These are phyloP conservation scores for Alcedo quadribrachys DNA, from an alignment of 2,797 vertebrate species.

Conservation along the genomic window DNA sequence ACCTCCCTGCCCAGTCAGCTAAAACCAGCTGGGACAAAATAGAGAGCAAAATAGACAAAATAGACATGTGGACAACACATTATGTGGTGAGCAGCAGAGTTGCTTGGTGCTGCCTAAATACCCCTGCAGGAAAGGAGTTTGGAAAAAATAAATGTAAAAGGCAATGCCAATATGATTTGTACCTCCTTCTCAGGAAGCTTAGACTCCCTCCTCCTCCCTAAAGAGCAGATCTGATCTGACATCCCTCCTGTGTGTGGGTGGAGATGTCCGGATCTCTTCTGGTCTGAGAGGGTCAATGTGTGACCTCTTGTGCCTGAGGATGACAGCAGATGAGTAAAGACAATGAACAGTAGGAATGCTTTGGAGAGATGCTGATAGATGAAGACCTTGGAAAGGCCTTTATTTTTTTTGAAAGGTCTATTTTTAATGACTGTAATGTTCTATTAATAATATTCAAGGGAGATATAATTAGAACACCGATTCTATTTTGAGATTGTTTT, in stretches of 20 bases:
- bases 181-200: neutral
- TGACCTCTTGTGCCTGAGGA: neutral
- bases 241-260: neutral
- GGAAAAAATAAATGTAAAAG: neutral
- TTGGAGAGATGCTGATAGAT: neutral
- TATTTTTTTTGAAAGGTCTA: neutral
- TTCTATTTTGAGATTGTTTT: constrained; percentile 49
- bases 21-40: neutral
- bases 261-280: neutral
- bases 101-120: neutral
- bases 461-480: constrained; percentile 36
- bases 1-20: neutral
- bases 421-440: constrained; percentile 15
- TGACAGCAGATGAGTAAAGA: neutral
- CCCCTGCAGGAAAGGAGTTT: neutral
- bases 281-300: neutral
- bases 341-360: neutral
- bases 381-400: neutral
- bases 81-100: neutral
- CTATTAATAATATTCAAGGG: constrained; percentile 25
- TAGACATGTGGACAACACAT: rapidly evolving
- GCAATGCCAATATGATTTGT: neutral
- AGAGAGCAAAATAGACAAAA: neutral
- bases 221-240: neutral
- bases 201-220: neutral